Conservation (phyloP, 2,797 vertebrate genomes). For the Macrochelys suwanniensis region DNA sequence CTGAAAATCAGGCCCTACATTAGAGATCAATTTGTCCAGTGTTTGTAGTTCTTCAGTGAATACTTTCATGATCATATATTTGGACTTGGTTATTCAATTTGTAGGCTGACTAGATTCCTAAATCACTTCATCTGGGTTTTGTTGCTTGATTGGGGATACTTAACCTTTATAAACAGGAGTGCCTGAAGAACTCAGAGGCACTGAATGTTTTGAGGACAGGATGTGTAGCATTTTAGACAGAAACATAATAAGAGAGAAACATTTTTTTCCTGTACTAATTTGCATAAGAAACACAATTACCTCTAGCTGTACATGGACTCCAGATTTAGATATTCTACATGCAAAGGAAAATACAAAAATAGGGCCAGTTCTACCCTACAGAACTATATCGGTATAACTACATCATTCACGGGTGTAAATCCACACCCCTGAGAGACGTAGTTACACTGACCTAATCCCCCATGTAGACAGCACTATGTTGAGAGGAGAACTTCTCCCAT, state of each 20-base stretch:
- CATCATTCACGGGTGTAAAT: no score
- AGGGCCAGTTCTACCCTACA: no score
- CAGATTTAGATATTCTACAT: not conserved
- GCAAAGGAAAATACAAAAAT: not conserved
- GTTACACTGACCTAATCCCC: no score
- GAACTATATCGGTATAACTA: no score
- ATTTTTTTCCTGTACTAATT: not conserved
- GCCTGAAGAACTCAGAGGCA: not conserved
- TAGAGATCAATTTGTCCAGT: fast-evolving
- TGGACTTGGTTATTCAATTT: not conserved
- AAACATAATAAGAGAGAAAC: not conserved
- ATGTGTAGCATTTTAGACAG: not conserved
- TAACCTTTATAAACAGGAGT: not conserved
- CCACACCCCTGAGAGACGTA: no score
- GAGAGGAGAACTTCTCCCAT: no score
- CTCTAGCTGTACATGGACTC: not conserved
- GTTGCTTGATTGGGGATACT: not conserved
- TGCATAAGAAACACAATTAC: not conserved
- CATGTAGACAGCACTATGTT: no score
- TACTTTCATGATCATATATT: not conserved
- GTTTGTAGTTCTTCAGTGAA: not conserved
- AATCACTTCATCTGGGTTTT: not conserved
- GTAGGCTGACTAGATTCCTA: not conserved
- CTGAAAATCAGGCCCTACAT: not conserved
- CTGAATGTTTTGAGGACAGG: not conserved